Evolutionary conservation across 2,888 invertebrate species (phyloP).

Genomic region (Sceliomorpha sp.): DNA sequence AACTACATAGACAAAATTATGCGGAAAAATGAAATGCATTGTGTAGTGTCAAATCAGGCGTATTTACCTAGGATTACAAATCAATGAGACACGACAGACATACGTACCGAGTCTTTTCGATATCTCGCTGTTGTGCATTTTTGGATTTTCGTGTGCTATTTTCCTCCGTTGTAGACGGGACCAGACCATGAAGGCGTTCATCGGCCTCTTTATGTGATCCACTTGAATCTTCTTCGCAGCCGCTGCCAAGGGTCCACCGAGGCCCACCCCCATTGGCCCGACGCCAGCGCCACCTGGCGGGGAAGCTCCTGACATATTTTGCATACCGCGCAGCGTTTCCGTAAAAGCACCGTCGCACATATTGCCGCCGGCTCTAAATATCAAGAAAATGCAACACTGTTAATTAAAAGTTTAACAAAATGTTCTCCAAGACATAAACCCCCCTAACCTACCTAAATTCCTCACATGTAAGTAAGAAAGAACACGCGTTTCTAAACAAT

Average conservation of each 20-base stretch:
- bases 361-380: slow-evolving; percentile 85
- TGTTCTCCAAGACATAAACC: no score
- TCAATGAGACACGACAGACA: no score
- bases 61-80: no score
- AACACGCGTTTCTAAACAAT: no score
- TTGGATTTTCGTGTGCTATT: slow-evolving; percentile 98
- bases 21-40: no score
- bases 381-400: slow-evolving; percentile 12
- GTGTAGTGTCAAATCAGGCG: no score
- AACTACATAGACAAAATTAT: no score
- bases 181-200: slow-evolving; percentile 99
- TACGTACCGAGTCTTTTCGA: slow-evolving; percentile 93
- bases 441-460: no score
- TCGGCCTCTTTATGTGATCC: slow-evolving; percentile 96
- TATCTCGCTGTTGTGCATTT: slow-evolving; percentile 99
- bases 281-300: slow-evolving; percentile 82
- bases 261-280: slow-evolving; percentile 82
- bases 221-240: slow-evolving; percentile 85
- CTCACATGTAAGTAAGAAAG: no score
- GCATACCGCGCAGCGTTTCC: slow-evolving; percentile 84
- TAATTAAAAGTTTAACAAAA: slow-evolving; percentile 8
- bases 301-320: slow-evolving; percentile 81
- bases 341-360: slow-evolving; percentile 87
- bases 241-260: slow-evolving; percentile 79
- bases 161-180: slow-evolving; percentile 94